Evolutionary conservation across 2,888 invertebrate species (phyloP).

Genomic region (Nomada lathburiana): DNA sequence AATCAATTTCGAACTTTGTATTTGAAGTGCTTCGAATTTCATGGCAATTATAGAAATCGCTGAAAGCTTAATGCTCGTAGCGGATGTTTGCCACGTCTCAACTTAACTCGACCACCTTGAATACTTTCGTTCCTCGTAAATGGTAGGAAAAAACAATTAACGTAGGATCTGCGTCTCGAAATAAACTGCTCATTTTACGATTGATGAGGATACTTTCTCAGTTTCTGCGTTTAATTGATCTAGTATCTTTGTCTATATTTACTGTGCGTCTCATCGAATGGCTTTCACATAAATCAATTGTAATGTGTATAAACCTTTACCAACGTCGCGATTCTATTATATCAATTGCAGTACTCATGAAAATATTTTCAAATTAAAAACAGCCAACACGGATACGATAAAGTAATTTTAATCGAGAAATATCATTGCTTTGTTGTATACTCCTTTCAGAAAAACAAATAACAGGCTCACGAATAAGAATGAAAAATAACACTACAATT

Average conservation of each 20-base stretch:
- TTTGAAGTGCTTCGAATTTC: neutral
- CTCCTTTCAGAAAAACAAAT: no score
- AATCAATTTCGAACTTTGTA: neutral
- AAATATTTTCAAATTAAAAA: no score
- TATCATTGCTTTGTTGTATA: no score
- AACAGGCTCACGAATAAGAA: no score
- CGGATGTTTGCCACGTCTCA: neutral
- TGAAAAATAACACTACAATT: no score
- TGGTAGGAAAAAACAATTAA: conserved; percentile 14
- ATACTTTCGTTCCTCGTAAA: conserved; percentile 11
- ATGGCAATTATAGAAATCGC: neutral
- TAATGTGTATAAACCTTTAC: neutral
- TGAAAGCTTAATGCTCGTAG: neutral
- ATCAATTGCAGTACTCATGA: no score
- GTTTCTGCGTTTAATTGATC: neutral
- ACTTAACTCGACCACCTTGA: conserved; percentile 22
- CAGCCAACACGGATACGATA: no score
- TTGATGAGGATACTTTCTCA: neutral
- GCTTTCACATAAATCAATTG: no score
- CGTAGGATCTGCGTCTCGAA: neutral
- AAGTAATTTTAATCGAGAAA: no score
- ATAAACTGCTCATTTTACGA: conserved; percentile 9
- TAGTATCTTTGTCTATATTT: neutral
- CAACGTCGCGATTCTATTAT: no score
- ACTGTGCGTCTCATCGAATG: neutral